These are phyloP conservation scores for Hemicordylus capensis DNA, from an alignment of 2,113 vertebrate genomes.

Conservation along the genomic window DNA sequence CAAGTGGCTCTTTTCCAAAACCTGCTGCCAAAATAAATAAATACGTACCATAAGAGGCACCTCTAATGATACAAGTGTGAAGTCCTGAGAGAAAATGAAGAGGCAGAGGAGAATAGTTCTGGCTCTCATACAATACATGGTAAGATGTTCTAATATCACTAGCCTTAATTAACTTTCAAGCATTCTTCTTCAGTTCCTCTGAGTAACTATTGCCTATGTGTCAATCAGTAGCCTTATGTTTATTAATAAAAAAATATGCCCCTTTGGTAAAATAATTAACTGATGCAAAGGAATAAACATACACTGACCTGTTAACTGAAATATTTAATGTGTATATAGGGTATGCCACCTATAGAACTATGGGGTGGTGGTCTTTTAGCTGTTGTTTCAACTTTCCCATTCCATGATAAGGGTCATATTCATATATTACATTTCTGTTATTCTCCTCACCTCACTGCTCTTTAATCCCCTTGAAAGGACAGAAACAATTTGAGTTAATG, in stretches of 20 bases:
- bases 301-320: constrained; percentile 18
- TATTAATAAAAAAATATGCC: constrained; percentile 19
- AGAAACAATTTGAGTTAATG: no score
- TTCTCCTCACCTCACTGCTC: no score
- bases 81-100: constrained; percentile 48
- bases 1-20: constrained; percentile 62
- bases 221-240: constrained; percentile 7
- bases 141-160: constrained; percentile 25
- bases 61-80: constrained; percentile 19
- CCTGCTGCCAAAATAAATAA: constrained; percentile 66
- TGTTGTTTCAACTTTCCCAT: neutral
- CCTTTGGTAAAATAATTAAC: constrained; percentile 3
- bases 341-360: constrained; percentile 8
- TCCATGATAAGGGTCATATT: neutral
- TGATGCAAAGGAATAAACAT: neutral
- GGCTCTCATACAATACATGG: constrained; percentile 27
- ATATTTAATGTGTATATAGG: constrained; percentile 26
- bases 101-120: constrained; percentile 51
- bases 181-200: constrained; percentile 25
- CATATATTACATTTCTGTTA: no score
- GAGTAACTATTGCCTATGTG: neutral
- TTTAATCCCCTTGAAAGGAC: no score
- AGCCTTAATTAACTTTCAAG: constrained; percentile 56
- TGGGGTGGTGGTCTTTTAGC: neutral
- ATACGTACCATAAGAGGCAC: constrained; percentile 43